Evolutionary conservation across 2,797 vertebrate species (phyloP), one percentile per base, ranked within the genome.

Genomic region (Rhinella marina): DNA sequence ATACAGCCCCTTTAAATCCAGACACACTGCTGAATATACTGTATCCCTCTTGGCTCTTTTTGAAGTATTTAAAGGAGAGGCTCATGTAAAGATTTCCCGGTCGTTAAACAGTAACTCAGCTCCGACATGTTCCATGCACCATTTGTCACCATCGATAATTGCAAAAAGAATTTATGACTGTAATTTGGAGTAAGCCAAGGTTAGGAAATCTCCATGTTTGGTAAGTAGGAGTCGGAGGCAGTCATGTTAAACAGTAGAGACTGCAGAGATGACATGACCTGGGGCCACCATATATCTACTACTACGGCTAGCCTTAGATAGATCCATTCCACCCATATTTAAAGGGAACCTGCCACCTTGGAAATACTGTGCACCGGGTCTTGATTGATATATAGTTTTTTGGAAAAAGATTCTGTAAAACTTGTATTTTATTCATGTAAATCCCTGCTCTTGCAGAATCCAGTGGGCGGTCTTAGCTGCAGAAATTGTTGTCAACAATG

Each of bases 61-160:
- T 11, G 52, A 11, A 57, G 4, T 57, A 19, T 10, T 68, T 68
- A 16, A 27, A 68, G 8, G 16, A 41, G 29, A 72, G 29, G 41
- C 68, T 32, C 1, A 0, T 32, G 52, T 80, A 50, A 79, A 61
- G 23, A 59, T 85, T 77, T 64, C 80, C 76, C 57, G 72, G 62
- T 54, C 25, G 85, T 82, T 87, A 81, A 59, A 50, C 14, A 82
- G 66, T 87, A 87, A 82, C 86, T 72, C 29, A 13, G 66, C 48
- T 8, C 41, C 17, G 52, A 25, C 29, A 62, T 50, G 70, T 32
- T 62, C 16, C 56, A 25, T n/a, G 56, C 56, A 32, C 41, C 56
- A 76, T 76, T 84, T 84, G 82, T 75, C 70, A 75, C 32, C 59
- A 12, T 76, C 32, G 66, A 16, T 62, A 48, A 75, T n/a, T 75